Conservation (phyloP, 2,113 vertebrate species). For the Misgurnus mizolepis region DNA sequence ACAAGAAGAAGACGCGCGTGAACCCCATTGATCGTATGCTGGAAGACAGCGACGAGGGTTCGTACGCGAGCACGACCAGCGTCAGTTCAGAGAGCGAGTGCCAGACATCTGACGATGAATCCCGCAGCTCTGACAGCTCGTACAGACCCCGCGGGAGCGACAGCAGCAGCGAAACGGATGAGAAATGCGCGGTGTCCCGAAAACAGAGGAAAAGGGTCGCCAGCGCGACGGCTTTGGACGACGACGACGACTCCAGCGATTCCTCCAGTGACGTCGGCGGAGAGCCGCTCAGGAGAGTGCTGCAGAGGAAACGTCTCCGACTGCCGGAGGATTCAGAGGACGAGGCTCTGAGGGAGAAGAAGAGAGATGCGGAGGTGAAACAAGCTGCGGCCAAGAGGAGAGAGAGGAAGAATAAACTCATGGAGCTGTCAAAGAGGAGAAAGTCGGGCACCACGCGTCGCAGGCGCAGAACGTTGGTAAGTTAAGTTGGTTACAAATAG, state of each 20-base stretch:
- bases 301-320: conserved; percentile 41
- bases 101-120: conserved; percentile 33
- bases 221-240: conserved; percentile 23
- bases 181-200: conserved; percentile 19
- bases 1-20: conserved; percentile 41
- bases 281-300: conserved; percentile 43
- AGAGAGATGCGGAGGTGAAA: conserved; percentile 16
- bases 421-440: conserved; percentile 50
- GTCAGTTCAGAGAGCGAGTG: conserved; percentile 47
- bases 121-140: conserved; percentile 31
- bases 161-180: conserved; percentile 39
- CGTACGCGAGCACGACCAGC: conserved; percentile 47
- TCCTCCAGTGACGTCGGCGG: conserved; percentile 51
- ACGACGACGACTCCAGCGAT: conserved; percentile 32
- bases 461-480: conserved; percentile 47
- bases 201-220: conserved; percentile 22
- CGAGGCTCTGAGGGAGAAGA: conserved; percentile 34
- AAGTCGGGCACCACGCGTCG: conserved; percentile 32
- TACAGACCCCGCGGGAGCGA: not conserved
- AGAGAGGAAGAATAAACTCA: conserved; percentile 49
- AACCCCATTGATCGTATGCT: conserved; percentile 46
- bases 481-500: not conserved
- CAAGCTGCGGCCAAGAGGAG: conserved; percentile 43
- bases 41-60: conserved; percentile 58
- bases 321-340: conserved; percentile 51